Conservation (phyloP, 1,140 invertebrate species). For the Manduca sexta region DNA sequence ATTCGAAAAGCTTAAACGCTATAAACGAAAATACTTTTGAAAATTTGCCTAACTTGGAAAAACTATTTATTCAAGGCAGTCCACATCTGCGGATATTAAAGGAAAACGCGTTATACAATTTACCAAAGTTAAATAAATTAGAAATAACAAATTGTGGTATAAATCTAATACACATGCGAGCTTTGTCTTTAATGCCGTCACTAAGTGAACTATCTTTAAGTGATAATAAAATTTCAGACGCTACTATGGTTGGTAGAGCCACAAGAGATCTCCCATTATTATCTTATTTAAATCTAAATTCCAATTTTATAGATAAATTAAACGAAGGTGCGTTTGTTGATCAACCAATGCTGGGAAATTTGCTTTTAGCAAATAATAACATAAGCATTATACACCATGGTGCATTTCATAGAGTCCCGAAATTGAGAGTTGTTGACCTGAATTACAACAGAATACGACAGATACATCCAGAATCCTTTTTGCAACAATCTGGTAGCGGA, state of each 20-base stretch:
- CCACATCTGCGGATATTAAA: slow-evolving; percentile 78
- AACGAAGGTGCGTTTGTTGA: slow-evolving; percentile 87
- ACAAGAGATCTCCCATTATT: slow-evolving; percentile 82
- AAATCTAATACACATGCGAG: slow-evolving; percentile 84
- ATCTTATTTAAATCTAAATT: slow-evolving; percentile 79
- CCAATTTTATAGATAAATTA: slow-evolving; percentile 81
- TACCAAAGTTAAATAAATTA: slow-evolving; percentile 81
- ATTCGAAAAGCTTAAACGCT: slow-evolving; percentile 80
- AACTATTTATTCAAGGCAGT: slow-evolving; percentile 83
- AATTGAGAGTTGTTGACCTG: slow-evolving; percentile 81
- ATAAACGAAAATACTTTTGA: slow-evolving; percentile 82
- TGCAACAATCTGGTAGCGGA: slow-evolving; percentile 79
- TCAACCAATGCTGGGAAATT: slow-evolving; percentile 78
- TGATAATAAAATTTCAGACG: slow-evolving; percentile 83
- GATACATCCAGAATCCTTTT: slow-evolving; percentile 86
- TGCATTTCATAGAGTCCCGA: slow-evolving; percentile 85
- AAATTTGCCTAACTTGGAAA: slow-evolving; percentile 81
- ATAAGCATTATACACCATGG: slow-evolving; percentile 84
- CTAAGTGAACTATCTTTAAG: slow-evolving; percentile 81
- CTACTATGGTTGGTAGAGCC: slow-evolving; percentile 84
- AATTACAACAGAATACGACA: slow-evolving; percentile 85
- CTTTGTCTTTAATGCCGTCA: slow-evolving; percentile 80
- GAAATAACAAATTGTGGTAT: slow-evolving; percentile 87
- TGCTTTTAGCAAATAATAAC: slow-evolving; percentile 82
- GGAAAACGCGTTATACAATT: slow-evolving; percentile 81